Conservation (phyloP, 2,113 vertebrate species). For the Pongo pygmaeus region DNA sequence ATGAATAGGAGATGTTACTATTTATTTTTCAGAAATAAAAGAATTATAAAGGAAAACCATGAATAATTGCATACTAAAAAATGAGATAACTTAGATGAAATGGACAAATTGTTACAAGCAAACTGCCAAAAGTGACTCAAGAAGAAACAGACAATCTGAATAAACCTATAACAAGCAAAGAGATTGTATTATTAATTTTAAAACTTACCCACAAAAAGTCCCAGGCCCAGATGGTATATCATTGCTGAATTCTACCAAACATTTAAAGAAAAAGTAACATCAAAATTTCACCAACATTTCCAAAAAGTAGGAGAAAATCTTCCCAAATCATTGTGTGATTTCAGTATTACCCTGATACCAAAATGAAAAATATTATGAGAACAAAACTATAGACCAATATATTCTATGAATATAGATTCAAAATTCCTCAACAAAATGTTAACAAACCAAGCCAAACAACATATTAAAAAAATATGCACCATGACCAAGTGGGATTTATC, state of each 20-base stretch:
- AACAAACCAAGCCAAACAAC: not conserved
- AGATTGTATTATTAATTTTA: not conserved
- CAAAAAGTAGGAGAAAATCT: not conserved
- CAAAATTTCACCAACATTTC: not conserved
- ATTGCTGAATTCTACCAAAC: not conserved
- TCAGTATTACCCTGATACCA: not conserved
- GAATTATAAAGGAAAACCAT: not conserved
- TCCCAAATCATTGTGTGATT: not conserved
- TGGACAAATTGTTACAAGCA: not conserved
- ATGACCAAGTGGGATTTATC: not conserved
- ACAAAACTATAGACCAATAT: not conserved
- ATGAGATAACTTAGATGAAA: not conserved
- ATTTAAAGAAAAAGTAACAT: not conserved
- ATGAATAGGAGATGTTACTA: not conserved
- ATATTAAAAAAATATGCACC: not conserved
- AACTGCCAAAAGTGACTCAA: not conserved
- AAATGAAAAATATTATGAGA: not conserved
- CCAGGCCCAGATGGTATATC: not conserved
- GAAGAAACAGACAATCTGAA: not conserved
- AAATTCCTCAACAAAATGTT: not conserved
- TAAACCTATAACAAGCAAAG: not conserved
- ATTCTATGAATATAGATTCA: not conserved
- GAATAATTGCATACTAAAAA: not conserved
- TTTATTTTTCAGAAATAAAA: not conserved
- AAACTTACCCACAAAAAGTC: not conserved